A percentile compares a stretch with the other conserved stretches of the same genome.
Conservation (phyloP, 2,888 invertebrate genomes). For the Leptopilina drosophilae region DNA sequence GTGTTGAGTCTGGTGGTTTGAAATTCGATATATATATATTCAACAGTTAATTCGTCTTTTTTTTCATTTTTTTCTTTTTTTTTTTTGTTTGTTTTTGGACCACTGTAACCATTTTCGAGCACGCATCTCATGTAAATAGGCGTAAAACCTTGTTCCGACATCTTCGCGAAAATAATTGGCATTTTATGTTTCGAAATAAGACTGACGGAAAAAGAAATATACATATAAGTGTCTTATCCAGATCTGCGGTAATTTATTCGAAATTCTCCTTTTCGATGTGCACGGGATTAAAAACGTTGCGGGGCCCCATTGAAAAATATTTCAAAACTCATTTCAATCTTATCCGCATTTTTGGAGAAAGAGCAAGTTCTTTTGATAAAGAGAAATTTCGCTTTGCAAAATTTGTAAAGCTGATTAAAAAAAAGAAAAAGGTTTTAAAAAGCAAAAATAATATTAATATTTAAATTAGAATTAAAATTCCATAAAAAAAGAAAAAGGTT, state of each 20-base stretch:
- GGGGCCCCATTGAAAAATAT: too few species aligned
- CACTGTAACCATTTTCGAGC: slow-evolving; percentile 18
- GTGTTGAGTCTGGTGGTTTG: not conserved
- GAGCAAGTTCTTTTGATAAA: too few species aligned
- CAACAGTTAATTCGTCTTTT: not conserved
- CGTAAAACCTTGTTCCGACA: slow-evolving; percentile 29
- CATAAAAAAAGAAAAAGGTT: too few species aligned
- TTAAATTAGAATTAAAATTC: too few species aligned
- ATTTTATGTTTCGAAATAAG: slow-evolving; percentile 31
- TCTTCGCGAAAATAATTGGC: slow-evolving; percentile 20
- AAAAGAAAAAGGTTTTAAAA: too few species aligned
- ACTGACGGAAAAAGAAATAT: not conserved
- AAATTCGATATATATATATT: slow-evolving; percentile 22
- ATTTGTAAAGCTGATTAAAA: too few species aligned
- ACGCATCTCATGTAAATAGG: slow-evolving; percentile 30
- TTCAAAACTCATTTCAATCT: too few species aligned
- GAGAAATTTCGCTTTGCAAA: too few species aligned
- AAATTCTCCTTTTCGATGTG: slow-evolving; percentile 7
- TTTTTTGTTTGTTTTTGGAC: not conserved
- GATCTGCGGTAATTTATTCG: not conserved
- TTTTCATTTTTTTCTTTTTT: too few species aligned
- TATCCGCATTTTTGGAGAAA: too few species aligned
- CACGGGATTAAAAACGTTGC: too few species aligned
- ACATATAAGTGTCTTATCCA: not conserved
- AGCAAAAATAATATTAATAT: too few species aligned